phyloP scores from a whole-genome alignment of 2,113 vertebrate species.

The Phyllostomus hastatus region DNA sequence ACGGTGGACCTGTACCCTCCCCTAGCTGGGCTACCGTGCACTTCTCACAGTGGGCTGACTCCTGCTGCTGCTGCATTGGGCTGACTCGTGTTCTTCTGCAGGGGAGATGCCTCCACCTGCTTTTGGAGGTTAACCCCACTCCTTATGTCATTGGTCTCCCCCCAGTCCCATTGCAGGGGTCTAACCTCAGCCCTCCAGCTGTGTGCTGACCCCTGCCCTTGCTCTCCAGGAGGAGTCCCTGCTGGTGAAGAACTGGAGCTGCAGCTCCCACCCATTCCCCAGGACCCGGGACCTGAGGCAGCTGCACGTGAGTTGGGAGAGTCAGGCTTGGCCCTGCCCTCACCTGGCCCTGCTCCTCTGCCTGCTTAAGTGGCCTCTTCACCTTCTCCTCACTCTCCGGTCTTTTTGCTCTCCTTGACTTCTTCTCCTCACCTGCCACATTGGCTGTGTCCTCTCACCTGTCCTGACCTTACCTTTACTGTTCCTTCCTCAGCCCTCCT shows the following conservation, averaged over 20 bases:
- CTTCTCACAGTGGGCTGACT: neutral
- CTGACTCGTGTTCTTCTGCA: neutral
- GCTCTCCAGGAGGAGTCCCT: conserved; percentile 24
- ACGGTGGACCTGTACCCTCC: accelerated
- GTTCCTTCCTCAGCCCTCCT: neutral
- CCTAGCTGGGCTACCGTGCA: neutral
- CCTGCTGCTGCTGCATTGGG: neutral
- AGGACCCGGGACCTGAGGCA: neutral
- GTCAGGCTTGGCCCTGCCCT: neutral
- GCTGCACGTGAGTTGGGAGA: too few species aligned
- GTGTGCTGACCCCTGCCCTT: neutral
- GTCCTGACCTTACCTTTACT: neutral
- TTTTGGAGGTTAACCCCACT: accelerated
- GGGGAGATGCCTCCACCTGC: neutral
- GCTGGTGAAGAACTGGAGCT: neutral
- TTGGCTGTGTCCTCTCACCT: neutral
- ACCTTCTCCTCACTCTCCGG: neutral
- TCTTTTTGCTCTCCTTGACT: neutral
- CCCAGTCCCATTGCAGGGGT: neutral
- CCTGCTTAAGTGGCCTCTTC: neutral
- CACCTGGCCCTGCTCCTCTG: neutral
- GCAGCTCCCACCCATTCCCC: neutral
- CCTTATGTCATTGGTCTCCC: neutral
- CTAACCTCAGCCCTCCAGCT: neutral
- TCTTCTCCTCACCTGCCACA: neutral